Evolutionary conservation across 64 coral and sea anemone genomes (phyloP).

Genomic region (Exaiptasia diaphana): DNA sequence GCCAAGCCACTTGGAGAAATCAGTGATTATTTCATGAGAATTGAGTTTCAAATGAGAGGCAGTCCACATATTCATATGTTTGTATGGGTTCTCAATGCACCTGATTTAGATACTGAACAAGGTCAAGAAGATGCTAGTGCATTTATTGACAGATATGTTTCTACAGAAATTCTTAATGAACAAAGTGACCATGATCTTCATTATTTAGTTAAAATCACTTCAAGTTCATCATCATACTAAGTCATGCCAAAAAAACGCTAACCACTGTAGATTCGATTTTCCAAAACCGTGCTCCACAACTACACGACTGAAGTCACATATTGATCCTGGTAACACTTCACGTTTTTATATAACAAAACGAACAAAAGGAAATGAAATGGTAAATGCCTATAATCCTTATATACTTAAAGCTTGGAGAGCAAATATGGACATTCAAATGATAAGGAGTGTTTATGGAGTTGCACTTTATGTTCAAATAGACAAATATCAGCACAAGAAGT

Average conservation of each 20-base stretch:
- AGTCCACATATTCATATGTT: slow-evolving; percentile 43
- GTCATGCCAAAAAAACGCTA: background rate
- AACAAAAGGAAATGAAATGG: background rate
- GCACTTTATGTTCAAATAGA: slow-evolving; percentile 29
- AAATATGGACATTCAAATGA: slow-evolving; percentile 53
- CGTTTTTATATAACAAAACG: slow-evolving; percentile 39
- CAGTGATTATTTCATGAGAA: background rate
- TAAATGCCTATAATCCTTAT: slow-evolving; percentile 26
- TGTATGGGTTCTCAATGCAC: slow-evolving; percentile 10
- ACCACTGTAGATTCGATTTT: slow-evolving; percentile 44
- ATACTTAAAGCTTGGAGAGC: slow-evolving; percentile 32
- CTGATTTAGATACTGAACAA: background rate
- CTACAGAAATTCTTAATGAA: slow-evolving; percentile 3
- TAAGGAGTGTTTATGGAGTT: slow-evolving; percentile 40
- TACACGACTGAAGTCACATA: slow-evolving; percentile 9
- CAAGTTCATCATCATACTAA: background rate
- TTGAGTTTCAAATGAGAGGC: slow-evolving; percentile 17
- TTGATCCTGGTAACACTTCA: slow-evolving; percentile 26
- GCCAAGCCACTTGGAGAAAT: background rate
- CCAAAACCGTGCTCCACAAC: slow-evolving; percentile 3
- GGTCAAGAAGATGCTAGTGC: background rate
- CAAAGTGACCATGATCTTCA: background rate
- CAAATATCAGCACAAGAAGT: too few relatives aligned
- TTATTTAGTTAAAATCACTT: background rate
- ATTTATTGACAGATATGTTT: slow-evolving; percentile 29